Evolutionary conservation across 2,797 vertebrate species (phyloP).

Genomic region (Dicrostonyx torquatus): DNA sequence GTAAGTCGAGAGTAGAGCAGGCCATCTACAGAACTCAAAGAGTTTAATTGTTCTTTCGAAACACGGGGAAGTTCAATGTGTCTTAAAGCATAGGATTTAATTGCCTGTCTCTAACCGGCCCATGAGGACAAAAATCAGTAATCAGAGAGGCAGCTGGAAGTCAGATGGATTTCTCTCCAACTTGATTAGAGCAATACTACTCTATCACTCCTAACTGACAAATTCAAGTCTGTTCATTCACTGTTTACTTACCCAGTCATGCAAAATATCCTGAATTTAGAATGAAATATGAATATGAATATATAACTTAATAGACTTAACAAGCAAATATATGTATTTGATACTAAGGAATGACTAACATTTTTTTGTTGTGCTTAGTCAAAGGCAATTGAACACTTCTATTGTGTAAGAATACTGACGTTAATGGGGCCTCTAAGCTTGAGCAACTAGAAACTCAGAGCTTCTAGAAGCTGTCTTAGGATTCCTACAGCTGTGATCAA

Average conservation of each 20-base stretch:
- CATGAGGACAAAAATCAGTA: neutral
- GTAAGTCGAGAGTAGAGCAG: neutral
- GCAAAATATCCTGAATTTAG: conserved; percentile 1
- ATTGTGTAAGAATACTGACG: neutral
- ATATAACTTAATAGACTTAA: conserved; percentile 15
- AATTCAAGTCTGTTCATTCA: neutral
- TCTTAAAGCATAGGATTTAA: conserved; percentile 23
- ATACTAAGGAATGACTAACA: neutral
- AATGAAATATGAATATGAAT: conserved; percentile 1
- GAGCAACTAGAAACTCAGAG: neutral
- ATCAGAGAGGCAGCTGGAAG: neutral
- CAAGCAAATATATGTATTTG: neutral
- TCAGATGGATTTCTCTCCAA: neutral
- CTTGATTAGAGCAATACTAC: neutral
- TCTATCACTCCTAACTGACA: neutral
- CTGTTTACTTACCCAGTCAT: neutral
- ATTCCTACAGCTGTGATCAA: neutral
- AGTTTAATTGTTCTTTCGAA: neutral
- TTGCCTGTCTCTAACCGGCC: neutral
- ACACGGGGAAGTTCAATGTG: neutral
- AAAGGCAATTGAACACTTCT: neutral
- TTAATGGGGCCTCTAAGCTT: neutral
- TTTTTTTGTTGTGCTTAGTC: neutral
- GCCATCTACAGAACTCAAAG: neutral
- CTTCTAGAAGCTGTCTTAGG: neutral